phyloP scores from a whole-genome alignment of 2,797 vertebrate genomes.

The Percopsis omiscomaycus region DNA sequence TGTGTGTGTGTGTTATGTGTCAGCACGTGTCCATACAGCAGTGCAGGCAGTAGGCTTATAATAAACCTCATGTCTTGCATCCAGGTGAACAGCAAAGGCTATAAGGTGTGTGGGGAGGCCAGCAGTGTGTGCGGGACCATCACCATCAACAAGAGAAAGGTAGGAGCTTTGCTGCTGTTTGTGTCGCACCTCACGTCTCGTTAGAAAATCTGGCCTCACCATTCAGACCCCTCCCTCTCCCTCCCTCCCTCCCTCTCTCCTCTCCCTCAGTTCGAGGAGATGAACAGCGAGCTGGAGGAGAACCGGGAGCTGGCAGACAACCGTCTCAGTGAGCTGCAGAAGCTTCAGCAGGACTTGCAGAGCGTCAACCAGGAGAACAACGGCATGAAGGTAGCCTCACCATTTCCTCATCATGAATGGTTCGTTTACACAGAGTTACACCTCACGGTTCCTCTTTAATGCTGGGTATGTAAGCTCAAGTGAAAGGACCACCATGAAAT shows the following conservation, averaged over 20 bases:
- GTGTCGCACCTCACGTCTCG: not conserved
- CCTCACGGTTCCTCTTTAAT: no score
- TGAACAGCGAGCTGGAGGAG: conserved; percentile 96
- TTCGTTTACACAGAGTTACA: no score
- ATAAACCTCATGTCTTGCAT: conserved; percentile 3
- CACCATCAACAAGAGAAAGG: conserved; percentile 96
- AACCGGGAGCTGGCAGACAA: conserved; percentile 94
- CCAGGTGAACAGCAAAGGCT: conserved; percentile 97
- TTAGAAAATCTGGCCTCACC: not conserved
- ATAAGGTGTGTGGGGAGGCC: conserved; percentile 95
- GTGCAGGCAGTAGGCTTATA: not conserved
- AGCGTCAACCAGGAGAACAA: conserved; percentile 89
- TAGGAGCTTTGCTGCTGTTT: conserved; percentile 47
- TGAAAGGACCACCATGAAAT: no score
- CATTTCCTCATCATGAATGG: no score
- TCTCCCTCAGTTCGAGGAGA: conserved; percentile 88
- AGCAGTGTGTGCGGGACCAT: conserved; percentile 97
- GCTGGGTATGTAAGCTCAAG: no score
- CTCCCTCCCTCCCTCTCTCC: not conserved
- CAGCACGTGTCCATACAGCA: not conserved
- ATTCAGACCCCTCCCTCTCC: not conserved
- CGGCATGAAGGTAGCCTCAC: conserved; percentile 84
- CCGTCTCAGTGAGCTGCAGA: conserved; percentile 89
- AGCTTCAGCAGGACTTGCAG: conserved; percentile 90
- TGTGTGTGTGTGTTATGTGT: not conserved